Evolutionary conservation across 2,113 vertebrate genomes (phyloP).

Genomic region (Corythoichthys haematopterus): DNA sequence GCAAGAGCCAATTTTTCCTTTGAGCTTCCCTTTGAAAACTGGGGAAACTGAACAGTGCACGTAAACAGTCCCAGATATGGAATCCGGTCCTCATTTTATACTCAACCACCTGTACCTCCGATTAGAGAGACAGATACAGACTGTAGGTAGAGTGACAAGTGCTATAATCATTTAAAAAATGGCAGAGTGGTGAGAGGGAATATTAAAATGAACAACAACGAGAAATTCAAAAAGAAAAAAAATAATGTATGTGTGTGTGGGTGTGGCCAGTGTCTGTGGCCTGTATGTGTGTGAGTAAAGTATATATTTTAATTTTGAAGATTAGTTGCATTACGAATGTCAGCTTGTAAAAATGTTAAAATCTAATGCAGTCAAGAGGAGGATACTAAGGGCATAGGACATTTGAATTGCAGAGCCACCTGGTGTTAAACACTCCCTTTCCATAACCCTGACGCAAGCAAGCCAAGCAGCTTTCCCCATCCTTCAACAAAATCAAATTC

Average conservation of each 20-base stretch:
- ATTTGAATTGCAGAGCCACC: constrained; percentile 61
- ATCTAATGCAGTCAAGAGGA: constrained; percentile 40
- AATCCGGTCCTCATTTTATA: constrained; percentile 91
- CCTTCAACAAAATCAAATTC: constrained; percentile 31
- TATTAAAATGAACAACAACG: constrained; percentile 52
- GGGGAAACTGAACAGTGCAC: constrained; percentile 99
- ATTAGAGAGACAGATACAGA: constrained; percentile 95
- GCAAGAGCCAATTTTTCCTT: constrained; percentile 92
- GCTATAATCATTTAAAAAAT: constrained; percentile 88
- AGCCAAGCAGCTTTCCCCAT: constrained; percentile 19
- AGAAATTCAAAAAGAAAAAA: constrained; percentile 75
- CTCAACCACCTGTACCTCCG: constrained; percentile 95
- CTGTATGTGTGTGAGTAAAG: not conserved
- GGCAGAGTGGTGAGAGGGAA: constrained; percentile 73
- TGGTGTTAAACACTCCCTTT: constrained; percentile 33
- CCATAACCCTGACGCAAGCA: constrained; percentile 22
- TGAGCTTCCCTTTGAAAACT: constrained; percentile 94
- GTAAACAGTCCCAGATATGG: constrained; percentile 86
- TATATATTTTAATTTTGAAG: constrained; percentile 38
- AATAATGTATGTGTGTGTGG: not conserved
- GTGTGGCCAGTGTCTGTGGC: not conserved
- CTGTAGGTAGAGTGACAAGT: constrained; percentile 95
- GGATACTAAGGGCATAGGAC: constrained; percentile 40
- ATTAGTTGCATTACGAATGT: constrained; percentile 28
- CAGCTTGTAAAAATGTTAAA: constrained; percentile 35